Percentiles rank a stretch among this genome's conserved stretches.
phyloP scores from a whole-genome alignment of 2,113 vertebrate genomes.

The Psophia crepitans region DNA sequence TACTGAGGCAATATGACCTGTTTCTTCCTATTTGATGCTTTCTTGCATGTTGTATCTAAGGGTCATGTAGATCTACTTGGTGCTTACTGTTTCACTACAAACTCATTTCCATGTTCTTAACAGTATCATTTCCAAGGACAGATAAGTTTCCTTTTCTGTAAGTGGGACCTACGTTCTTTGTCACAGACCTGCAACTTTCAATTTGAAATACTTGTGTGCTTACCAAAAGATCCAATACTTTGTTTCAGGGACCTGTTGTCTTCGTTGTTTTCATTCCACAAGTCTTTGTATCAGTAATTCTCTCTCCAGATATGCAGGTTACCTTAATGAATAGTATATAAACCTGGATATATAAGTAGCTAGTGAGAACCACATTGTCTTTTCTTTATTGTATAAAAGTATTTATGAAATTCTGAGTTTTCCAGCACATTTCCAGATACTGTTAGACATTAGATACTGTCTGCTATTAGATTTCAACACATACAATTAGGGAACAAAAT shows the following conservation, averaged over 20 bases:
- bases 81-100: background rate
- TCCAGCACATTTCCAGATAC: background rate
- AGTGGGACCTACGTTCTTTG: background rate
- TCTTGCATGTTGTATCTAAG: background rate
- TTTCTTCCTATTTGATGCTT: background rate
- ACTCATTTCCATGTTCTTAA: background rate
- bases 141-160: background rate
- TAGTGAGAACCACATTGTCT: background rate
- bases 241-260: background rate
- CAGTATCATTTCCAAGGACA: background rate
- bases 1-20: background rate
- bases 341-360: background rate
- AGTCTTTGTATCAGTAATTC: fast-evolving
- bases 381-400: background rate
- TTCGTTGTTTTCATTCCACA: background rate
- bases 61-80: background rate
- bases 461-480: background rate
- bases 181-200: background rate
- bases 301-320: background rate
- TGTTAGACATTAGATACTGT: background rate
- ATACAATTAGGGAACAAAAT: background rate
- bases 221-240: background rate
- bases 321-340: background rate
- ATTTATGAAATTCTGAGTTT: background rate
- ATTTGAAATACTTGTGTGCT: background rate